Evolutionary conservation across 2,797 vertebrate species (phyloP), one percentile per base, ranked within the genome.

Genomic region (Moxostoma hubbsi): DNA sequence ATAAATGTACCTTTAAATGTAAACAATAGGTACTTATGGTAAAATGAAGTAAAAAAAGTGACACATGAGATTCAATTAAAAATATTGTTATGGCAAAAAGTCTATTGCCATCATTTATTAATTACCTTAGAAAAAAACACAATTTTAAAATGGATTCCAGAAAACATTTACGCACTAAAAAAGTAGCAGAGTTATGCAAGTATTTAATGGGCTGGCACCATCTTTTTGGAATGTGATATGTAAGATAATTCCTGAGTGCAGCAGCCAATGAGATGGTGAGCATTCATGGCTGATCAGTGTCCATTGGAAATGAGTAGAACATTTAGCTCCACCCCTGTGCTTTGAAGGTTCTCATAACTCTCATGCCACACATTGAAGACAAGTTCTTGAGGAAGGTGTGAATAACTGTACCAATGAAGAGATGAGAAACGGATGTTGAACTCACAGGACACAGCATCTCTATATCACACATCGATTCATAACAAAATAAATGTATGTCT

Each of bases 351-450:
- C 58, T 76, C 84, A 36, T 86, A 84, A 85, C 82, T 89, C 70
- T 64, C 87, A 89, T 90, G 67, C 88, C 63, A 49, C 10, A 58
- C 87, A 89, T 88, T 85, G 85, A 89, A 87, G 84, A 89, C 87
- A 86, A 83, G 86, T 84, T 83, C 85, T 83, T 86, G 84, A 82
- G 79, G 81, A 86, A 84, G 87, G 86, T 87, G 86, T 84, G 83
- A 91, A 90, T 89, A 89, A 78, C 87, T 89, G 47, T 53, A 62
- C 55, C 54, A 51, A 86, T 86, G 86, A 86, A 87, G 85, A 87
- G 83, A 87, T 84, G 62, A 73, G 85, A 81, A 88, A 85, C 82
- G 72, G 82, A 86, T 71, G 15, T 70, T 82, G 47, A 51, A 51
- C 77, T 45, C 75, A 58, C 18, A 76, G 47, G 57, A 36, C 65